Conservation (phyloP, 1,140 invertebrate species). For the Drosophila nebulosa region DNA sequence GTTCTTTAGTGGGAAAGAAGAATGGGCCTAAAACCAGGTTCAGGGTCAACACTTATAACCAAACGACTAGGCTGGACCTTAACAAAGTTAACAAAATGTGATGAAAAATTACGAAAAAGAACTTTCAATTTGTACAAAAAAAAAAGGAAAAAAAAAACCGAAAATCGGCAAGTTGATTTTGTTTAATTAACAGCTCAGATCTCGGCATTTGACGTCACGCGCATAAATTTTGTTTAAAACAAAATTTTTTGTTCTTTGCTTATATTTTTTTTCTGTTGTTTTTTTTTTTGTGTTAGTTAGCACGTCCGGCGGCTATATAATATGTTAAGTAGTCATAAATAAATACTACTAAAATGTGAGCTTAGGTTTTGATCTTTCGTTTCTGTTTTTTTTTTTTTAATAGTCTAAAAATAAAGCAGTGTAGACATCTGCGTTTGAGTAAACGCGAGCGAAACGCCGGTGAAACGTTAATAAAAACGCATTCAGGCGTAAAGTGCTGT, state of each 20-base stretch:
- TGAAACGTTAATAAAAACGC: constrained; percentile 13
- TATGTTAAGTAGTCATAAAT: constrained; percentile 74
- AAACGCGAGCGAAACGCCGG: constrained; percentile 11
- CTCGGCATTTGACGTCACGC: constrained; percentile 62
- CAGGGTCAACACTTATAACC: constrained; percentile 21
- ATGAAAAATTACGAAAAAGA: background rate
- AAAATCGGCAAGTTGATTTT: constrained; percentile 57
- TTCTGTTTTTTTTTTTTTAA: constrained; percentile 32
- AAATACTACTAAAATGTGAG: constrained; percentile 69
- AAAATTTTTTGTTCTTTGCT: constrained; percentile 30
- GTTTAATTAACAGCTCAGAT: constrained; percentile 60
- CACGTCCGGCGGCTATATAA: constrained; percentile 54
- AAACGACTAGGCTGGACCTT: constrained; percentile 19
- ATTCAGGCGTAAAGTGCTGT: constrained; percentile 42
- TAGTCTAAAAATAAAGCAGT: constrained; percentile 49
- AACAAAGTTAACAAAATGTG: background rate
- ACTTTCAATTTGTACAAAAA: constrained; percentile 29
- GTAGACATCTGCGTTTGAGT: background rate
- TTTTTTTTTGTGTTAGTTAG: constrained; percentile 51
- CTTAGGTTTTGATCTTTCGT: constrained; percentile 30
- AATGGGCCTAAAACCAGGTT: constrained; percentile 21
- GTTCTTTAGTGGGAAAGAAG: constrained; percentile 37
- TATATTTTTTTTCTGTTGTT: constrained; percentile 22
- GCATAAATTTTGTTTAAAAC: constrained; percentile 59
- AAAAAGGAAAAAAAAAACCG: too few species aligned